Conservation (phyloP, 1,140 invertebrate genomes). For the Heliothis virescens region DNA sequence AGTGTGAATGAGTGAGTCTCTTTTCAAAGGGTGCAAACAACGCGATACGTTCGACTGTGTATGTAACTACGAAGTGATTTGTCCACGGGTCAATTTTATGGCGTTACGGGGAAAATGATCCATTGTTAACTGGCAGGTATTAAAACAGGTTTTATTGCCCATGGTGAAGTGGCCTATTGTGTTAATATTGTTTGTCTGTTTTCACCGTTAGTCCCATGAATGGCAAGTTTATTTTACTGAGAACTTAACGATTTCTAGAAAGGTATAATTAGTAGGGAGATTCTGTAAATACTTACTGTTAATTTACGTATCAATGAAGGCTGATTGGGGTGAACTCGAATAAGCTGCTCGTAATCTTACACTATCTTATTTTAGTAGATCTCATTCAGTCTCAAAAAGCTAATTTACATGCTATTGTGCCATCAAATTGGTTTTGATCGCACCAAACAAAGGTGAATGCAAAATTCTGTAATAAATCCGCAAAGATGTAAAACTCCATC, state of each 20-base stretch:
- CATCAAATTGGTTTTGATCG: constrained; percentile 12
- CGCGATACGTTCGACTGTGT: constrained; percentile 10
- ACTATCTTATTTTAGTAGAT: no score
- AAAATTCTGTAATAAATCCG: constrained; percentile 56
- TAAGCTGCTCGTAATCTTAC: no score
- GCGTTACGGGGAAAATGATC: constrained; percentile 24
- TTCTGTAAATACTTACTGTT: no score
- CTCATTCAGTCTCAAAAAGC: neutral
- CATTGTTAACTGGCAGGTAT: neutral
- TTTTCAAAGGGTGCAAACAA: constrained; percentile 33
- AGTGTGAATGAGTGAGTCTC: constrained; percentile 33
- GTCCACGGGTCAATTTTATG: constrained; percentile 25
- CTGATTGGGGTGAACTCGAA: no score
- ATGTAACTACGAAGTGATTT: constrained; percentile 30
- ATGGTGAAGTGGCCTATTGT: neutral
- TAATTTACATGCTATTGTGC: neutral
- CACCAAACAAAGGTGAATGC: constrained; percentile 46
- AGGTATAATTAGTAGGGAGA: no score
- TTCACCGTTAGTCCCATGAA: neutral
- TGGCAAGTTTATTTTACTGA: no score
- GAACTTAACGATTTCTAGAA: neutral
- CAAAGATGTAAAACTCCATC: constrained; percentile 48
- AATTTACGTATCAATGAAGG: no score
- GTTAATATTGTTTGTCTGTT: constrained; percentile 16
- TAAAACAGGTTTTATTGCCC: constrained; percentile 9